Evolutionary conservation across 2,888 invertebrate genomes (phyloP), one percentile per base, ranked within the genome.

Genomic region (Epinotia nisella): DNA sequence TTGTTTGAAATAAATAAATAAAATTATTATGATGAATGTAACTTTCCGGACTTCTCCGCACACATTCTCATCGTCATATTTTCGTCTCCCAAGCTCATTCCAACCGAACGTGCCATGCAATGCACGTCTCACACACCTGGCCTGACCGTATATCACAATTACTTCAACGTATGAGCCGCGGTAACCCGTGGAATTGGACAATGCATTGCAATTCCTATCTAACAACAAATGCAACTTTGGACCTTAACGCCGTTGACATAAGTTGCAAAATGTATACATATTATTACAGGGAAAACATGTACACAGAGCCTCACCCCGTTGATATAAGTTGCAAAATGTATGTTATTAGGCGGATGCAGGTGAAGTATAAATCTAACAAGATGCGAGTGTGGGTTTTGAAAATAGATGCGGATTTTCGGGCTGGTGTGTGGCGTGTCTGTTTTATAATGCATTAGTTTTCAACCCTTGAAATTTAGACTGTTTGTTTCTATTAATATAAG

Each of bases 121-220:
- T 49, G 11, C 62, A 64, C 62, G 51, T 29, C 62, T 17, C 7
- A 3, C 10, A 19, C 29, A 58, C 29, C 58, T 29, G 53, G 29
- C 10, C 21, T 21, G n/a, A 7, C 15, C 45, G 51, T 64, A 53
- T 17, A 64, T 64, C 53, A 64, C 64, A 35, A 64, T 53, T 64
- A 64, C 64, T 13, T 61, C 21, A 24, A 58, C 64, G 19, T 17
- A n/a, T 19, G 49, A 51, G 29, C 51, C 29, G 11, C 5, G 55
- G 35, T n/a, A 39, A 55, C 65, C 65, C 19, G 53, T 35, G 10
- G 55, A 65, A 65, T 65, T 55, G 53, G 64, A 65, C 53, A 39
- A 53, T 65, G 64, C 53, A 65, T 65, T 53, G 35, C 35, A 65
- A 65, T 65, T 53, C 35, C 35, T 65, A 65, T 29, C 41, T 15